Conservation (phyloP, 2,888 invertebrate species). For the Phoronis australis region DNA sequence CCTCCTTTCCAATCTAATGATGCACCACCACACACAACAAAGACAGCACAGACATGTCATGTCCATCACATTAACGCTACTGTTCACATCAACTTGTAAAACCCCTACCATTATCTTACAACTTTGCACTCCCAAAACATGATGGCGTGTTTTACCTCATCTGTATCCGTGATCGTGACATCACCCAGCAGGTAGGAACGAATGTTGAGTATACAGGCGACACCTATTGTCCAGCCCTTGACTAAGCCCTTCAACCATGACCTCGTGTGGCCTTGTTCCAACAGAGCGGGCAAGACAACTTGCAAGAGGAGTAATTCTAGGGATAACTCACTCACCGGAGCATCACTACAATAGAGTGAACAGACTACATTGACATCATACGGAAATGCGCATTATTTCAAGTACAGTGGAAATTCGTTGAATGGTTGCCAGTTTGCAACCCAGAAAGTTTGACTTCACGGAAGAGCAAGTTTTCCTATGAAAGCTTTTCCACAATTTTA, state of each 20-base stretch:
- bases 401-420: too few relatives aligned
- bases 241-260: conserved; percentile 87
- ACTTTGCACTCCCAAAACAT: too few relatives aligned
- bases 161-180: conserved; percentile 28
- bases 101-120: background rate
- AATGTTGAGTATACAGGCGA: conserved; percentile 75
- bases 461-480: too few relatives aligned
- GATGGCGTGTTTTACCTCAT: background rate
- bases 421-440: too few relatives aligned
- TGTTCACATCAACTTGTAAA: background rate
- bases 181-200: conserved; percentile 86
- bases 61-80: too few relatives aligned
- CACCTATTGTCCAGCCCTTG: conserved; percentile 54
- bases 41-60: too few relatives aligned
- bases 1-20: too few relatives aligned
- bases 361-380: too few relatives aligned
- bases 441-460: too few relatives aligned
- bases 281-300: conserved; percentile 88
- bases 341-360: conserved; percentile 64
- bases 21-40: too few relatives aligned
- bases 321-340: conserved; percentile 82
- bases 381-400: too few relatives aligned
- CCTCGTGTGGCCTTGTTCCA: conserved; percentile 94
- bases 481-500: too few relatives aligned
- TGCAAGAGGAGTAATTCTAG: conserved; percentile 77